These are phyloP conservation scores for Synergus gifuensis DNA, from an alignment of 2,888 invertebrate genomes.

Conservation along the genomic window DNA sequence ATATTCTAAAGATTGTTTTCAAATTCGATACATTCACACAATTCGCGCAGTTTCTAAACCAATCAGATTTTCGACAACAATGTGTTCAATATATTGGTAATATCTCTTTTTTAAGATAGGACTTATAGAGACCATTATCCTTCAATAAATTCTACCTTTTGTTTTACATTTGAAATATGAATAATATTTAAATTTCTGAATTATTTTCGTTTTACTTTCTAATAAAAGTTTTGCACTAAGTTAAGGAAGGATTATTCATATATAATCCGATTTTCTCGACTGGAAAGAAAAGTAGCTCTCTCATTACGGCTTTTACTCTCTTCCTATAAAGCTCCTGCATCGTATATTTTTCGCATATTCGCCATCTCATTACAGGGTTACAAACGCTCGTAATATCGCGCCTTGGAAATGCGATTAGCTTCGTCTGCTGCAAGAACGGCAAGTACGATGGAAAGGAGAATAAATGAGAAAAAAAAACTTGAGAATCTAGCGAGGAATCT, in stretches of 20 bases:
- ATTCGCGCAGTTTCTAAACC: too few species aligned
- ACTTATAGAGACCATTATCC: too few species aligned
- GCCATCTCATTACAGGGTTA: slow-evolving; percentile 15
- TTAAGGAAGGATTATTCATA: neutral
- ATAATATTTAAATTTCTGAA: too few species aligned
- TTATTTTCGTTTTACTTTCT: too few species aligned
- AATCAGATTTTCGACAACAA: too few species aligned
- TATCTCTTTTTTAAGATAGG: too few species aligned
- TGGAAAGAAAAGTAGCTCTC: slow-evolving; percentile 12
- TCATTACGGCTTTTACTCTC: slow-evolving; percentile 28
- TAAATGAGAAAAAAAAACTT: neutral
- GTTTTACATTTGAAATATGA: too few species aligned
- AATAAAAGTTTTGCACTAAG: neutral
- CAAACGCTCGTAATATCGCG: slow-evolving; percentile 31
- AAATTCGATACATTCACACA: too few species aligned
- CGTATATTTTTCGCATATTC: slow-evolving; percentile 27
- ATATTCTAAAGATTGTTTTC: too few species aligned
- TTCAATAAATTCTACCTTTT: too few species aligned
- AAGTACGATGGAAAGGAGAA: neutral
- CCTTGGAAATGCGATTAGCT: slow-evolving; percentile 37
- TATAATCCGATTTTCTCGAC: neutral
- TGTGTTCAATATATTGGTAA: too few species aligned
- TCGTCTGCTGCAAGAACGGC: slow-evolving; percentile 24
- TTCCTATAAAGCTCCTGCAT: slow-evolving; percentile 6
- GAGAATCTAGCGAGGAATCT: neutral